Percentiles rank a stretch among this genome's conserved stretches.
These are phyloP conservation scores for Chaetophractus vellerosus DNA, from an alignment of 2,797 vertebrate genomes.

Conservation along the genomic window DNA sequence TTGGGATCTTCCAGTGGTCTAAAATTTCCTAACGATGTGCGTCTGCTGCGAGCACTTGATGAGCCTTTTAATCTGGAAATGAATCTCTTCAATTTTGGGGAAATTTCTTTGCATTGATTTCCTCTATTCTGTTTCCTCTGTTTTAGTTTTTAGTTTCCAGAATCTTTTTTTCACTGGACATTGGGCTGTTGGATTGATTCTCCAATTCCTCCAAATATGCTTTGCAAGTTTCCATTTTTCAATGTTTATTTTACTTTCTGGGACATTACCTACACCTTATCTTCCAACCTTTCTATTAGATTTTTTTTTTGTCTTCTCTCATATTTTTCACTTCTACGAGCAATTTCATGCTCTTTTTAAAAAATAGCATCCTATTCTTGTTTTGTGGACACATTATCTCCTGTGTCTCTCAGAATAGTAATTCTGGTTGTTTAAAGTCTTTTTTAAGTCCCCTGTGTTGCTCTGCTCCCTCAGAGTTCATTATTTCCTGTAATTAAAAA, in stretches of 20 bases:
- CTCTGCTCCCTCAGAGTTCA: not conserved
- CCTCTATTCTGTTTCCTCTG: not conserved
- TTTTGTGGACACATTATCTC: not conserved
- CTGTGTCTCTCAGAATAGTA: not conserved
- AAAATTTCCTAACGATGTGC: not conserved
- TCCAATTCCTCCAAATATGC: conserved; percentile 61
- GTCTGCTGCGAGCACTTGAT: not conserved
- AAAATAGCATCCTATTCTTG: not conserved
- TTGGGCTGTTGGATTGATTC: conserved; percentile 19
- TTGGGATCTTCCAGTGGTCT: not conserved
- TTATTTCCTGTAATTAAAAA: not conserved
- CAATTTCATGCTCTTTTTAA: conserved; percentile 44
- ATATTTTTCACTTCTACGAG: conserved; percentile 48
- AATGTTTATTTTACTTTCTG: conserved; percentile 42
- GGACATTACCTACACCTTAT: not conserved
- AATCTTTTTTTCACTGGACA: conserved; percentile 21
- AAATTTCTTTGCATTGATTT: not conserved
- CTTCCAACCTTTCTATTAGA: conserved; percentile 29
- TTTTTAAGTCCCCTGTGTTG: not conserved
- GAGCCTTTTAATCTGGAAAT: not conserved
- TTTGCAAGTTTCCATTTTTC: conserved; percentile 24
- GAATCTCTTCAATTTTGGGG: not conserved
- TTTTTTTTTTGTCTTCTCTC: not conserved
- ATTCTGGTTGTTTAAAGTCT: not conserved
- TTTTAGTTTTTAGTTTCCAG: not conserved